Percentiles rank a stretch among this genome's conserved stretches.
phyloP scores from a whole-genome alignment of 2,888 invertebrate genomes.

The Kuschelorhynchus macadamiae region DNA sequence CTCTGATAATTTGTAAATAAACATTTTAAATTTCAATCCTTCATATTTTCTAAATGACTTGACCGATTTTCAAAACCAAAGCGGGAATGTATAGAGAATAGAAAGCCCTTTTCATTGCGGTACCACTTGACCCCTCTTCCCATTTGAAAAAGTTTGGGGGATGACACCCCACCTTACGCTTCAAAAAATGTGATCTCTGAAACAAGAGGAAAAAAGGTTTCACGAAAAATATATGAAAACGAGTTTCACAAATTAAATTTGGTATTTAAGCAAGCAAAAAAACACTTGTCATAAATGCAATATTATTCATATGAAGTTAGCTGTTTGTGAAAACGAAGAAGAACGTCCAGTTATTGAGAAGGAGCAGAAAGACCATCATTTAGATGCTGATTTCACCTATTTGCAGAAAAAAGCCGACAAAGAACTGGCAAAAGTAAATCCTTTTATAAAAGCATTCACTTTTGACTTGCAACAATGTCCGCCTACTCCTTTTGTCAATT shows the following conservation, averaged over 20 bases:
- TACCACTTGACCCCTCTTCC: too few species aligned
- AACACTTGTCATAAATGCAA: constrained; percentile 38
- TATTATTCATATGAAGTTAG: too few species aligned
- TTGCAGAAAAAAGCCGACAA: constrained; percentile 11
- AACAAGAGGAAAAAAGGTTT: constrained; percentile 8
- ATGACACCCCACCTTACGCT: constrained; percentile 21
- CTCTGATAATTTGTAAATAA: too few species aligned
- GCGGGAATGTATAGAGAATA: too few species aligned
- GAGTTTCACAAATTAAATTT: constrained; percentile 40
- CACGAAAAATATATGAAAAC: constrained; percentile 25
- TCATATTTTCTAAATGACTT: too few species aligned
- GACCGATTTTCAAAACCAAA: too few species aligned
- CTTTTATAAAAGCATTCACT: background rate
- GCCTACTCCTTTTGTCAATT: constrained; percentile 4
- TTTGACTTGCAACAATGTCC: constrained; percentile 25
- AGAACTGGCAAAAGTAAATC: constrained; percentile 2
- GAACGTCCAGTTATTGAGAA: background rate
- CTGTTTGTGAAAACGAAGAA: too few species aligned
- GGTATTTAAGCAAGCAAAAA: constrained; percentile 32
- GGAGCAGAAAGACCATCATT: constrained; percentile 14
- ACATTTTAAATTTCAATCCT: too few species aligned
- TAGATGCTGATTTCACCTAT: constrained; percentile 4
- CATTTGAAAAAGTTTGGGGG: too few species aligned
- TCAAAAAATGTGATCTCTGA: constrained; percentile 27
- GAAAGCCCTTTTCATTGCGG: too few species aligned